Base-by-base conservation (phyloP, 1,140 invertebrate species). In the Drosophila orosa region DNA sequence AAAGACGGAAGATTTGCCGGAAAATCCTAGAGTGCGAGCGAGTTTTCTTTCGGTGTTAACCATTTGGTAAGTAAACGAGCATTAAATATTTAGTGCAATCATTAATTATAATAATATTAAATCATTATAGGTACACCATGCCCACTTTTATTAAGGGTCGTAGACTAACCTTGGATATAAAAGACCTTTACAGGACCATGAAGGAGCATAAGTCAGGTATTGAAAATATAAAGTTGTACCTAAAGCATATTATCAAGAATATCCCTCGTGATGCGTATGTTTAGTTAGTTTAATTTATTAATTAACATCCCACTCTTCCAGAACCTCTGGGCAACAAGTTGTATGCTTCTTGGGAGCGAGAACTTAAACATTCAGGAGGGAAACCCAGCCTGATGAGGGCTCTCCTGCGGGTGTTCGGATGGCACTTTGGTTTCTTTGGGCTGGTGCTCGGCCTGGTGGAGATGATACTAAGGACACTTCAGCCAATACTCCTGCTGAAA, bases 401-500 rank as follows among this genome's bases (percentile, higher is more conserved):
- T 2, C 48, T 80, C 7, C 3, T 77, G 5, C 60, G 78, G 17
- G 89, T 91, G 0, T 91, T 87, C 47, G 90, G 90, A 9, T 69
- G 54, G 19, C 59, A 82, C 27, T 90, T 81, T 50, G 63, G 61
- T 5, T 25, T 78, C 0, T 58, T 91, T 33, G 90, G 90, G 1
- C n/a, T 91, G 10, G 68, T 87, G 7, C 48, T 91, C 3, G 76
- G 87, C 19, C 74, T 91, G 12, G 1, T 90, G 39, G 84, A 22
- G 82, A 91, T 87, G 55, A 71, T 76, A 27, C 31, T 90, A 24
- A 68, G 96, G 86, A 94, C 96, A 72, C 92, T 93, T 37, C 95
- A 96, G 74, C 96, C 96, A 2, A 81, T 97, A 47, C 94, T 95
- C 80, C 93, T 97, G 47, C 95, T 95, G 5, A 93, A 93, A 42